phyloP scores from a whole-genome alignment of 2,888 invertebrate genomes.

The Nomada lathburiana region DNA sequence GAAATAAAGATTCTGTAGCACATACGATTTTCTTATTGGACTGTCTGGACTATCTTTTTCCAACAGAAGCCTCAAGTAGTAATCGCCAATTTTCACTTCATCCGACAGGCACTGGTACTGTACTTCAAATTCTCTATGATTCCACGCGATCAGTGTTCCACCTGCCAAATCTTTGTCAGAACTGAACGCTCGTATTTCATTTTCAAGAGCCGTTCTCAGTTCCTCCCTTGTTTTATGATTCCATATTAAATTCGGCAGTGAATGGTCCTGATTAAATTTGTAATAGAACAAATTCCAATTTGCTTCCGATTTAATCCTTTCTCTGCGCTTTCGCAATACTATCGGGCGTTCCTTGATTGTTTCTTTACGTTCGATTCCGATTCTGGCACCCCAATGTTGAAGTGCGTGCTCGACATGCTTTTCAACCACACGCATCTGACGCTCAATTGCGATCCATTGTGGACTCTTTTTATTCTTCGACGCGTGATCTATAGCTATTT shows the following conservation, averaged over 20 bases:
- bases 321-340: slow-evolving; percentile 94
- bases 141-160: slow-evolving; percentile 95
- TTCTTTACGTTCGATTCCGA: slow-evolving; percentile 87
- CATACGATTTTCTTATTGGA: slow-evolving; percentile 96
- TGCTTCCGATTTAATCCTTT: slow-evolving; percentile 93
- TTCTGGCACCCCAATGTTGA: slow-evolving; percentile 90
- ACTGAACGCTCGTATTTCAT: slow-evolving; percentile 95
- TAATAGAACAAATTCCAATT: slow-evolving; percentile 98
- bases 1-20: slow-evolving; percentile 66
- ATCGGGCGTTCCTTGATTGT: slow-evolving; percentile 93
- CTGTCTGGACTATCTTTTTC: slow-evolving; percentile 95
- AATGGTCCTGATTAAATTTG: slow-evolving; percentile 97
- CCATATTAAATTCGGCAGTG: slow-evolving; percentile 98
- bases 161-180: slow-evolving; percentile 96
- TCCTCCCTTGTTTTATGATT: slow-evolving; percentile 99
- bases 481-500: slow-evolving; percentile 94
- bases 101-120: slow-evolving; percentile 97
- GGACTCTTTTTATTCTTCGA: slow-evolving; percentile 89
- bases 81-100: slow-evolving; percentile 99
- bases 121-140: slow-evolving; percentile 98
- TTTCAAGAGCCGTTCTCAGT: slow-evolving; percentile 95
- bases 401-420: slow-evolving; percentile 92
- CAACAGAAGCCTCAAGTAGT: slow-evolving; percentile 96
- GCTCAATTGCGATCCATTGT: slow-evolving; percentile 90
- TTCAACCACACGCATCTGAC: slow-evolving; percentile 91